Percentiles rank a stretch among this genome's conserved stretches.
These are phyloP conservation scores for Micropterix aruncella DNA, from an alignment of 2,888 invertebrate genomes.

Conservation along the genomic window DNA sequence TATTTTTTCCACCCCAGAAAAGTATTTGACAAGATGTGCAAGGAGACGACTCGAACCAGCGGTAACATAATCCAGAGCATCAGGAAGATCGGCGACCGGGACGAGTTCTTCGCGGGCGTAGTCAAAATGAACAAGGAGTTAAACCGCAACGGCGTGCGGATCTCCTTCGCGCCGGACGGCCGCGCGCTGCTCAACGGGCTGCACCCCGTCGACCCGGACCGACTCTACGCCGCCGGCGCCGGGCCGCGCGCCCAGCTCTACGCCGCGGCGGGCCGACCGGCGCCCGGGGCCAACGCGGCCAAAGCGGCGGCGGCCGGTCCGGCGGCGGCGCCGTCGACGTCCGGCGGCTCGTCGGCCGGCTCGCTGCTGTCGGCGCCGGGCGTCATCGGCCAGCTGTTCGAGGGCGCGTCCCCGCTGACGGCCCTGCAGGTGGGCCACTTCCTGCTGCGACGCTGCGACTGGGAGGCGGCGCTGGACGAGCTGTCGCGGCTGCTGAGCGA, in stretches of 20 bases:
- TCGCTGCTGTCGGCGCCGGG: not conserved
- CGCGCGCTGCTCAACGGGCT: slow-evolving; percentile 14
- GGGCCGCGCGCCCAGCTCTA: not conserved
- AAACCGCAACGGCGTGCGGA: slow-evolving; percentile 32
- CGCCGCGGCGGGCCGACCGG: not conserved
- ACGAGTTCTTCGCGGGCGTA: slow-evolving; percentile 40
- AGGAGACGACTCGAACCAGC: slow-evolving; percentile 34
- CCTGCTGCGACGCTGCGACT: not conserved
- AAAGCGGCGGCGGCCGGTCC: not conserved
- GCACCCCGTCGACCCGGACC: not conserved
- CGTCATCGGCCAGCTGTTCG: not conserved
- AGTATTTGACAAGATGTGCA: slow-evolving; percentile 42
- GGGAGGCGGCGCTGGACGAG: not conserved
- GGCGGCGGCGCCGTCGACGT: not conserved
- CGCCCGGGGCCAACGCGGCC: not conserved
- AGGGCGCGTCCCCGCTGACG: not conserved
- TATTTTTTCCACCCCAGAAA: slow-evolving; percentile 28
- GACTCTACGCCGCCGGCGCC: not conserved
- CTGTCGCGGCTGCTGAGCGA: not conserved
- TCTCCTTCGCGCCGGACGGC: slow-evolving; percentile 33
- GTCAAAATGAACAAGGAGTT: slow-evolving; percentile 37
- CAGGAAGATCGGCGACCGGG: slow-evolving; percentile 34
- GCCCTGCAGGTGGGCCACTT: not conserved
- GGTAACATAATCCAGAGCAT: slow-evolving; percentile 41
- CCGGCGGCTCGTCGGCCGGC: not conserved